A percentile compares a stretch with the other conserved stretches of the same genome.
These are phyloP conservation scores for Hycleus phaleratus DNA, from an alignment of 1,140 invertebrate genomes.

Conservation along the genomic window DNA sequence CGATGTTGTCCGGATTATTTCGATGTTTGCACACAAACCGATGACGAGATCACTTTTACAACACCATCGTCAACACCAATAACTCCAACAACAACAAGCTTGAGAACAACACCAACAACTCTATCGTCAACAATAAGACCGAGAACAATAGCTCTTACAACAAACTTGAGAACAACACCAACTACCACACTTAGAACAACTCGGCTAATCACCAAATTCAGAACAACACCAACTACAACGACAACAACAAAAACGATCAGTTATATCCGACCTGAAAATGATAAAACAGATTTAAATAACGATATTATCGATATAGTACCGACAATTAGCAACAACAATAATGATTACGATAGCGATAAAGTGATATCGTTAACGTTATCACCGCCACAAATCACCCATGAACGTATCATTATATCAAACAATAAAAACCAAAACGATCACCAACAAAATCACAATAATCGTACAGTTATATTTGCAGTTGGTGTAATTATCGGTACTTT, in stretches of 20 bases:
- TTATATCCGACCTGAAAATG: not conserved
- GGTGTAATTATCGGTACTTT: slow-evolving; percentile 5
- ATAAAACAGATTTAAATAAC: not conserved
- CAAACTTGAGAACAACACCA: not conserved
- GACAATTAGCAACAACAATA: not conserved
- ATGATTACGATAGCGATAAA: not conserved
- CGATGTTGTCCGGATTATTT: slow-evolving; percentile 34
- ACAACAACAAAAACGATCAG: not conserved
- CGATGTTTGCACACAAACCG: slow-evolving; percentile 22
- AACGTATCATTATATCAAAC: not conserved
- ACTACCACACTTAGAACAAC: not conserved
- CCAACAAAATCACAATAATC: not conserved
- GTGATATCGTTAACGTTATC: too few species aligned
- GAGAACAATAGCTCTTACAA: not conserved
- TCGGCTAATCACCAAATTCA: too few species aligned
- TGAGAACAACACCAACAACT: not conserved
- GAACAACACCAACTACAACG: not conserved
- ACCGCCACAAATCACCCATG: not conserved
- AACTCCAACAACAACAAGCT: not conserved
- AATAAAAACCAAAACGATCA: not conserved
- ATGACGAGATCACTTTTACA: not conserved
- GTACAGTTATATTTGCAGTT: slow-evolving; percentile 2
- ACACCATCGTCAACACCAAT: not conserved
- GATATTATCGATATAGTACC: not conserved
- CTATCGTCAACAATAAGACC: not conserved